Evolutionary conservation across 2,888 invertebrate genomes (phyloP), one percentile per base, ranked within the genome.

Genomic region (Resseliella maxima): DNA sequence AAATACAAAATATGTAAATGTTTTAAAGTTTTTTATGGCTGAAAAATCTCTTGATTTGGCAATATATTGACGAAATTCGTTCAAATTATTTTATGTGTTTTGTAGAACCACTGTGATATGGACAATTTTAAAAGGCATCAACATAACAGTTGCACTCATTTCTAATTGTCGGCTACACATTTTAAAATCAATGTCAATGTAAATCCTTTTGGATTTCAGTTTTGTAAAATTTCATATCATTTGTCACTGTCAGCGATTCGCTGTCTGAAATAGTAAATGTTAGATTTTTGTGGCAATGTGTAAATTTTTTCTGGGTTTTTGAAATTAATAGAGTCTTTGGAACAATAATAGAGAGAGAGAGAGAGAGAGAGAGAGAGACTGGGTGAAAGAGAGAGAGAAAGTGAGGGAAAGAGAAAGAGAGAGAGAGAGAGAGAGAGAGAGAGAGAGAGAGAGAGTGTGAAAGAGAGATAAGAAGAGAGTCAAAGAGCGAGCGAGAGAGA

Each of bases 1-100:
- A 72, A 72, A 72, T 72, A 72, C 72, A 27, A 72, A 72, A 72
- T 72, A 31, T 27, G 72, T 24, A 59, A 12, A 15, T 50, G n/a
- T n/a, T n/a, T n/a, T n/a, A n/a, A n/a, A n/a, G n/a, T n/a, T n/a
- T n/a, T n/a, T n/a, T n/a, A n/a, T n/a, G n/a, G n/a, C n/a, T n/a
- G n/a, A n/a, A n/a, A n/a, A n/a, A 8, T 41, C 41, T 41, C 46
- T 18, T 18, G 18, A 50, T 50, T 50, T 2, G 15, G 18, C 46
- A 2, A 50, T 18, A 50, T 50, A 18, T 18, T 50, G 18, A 18
- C 46, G n/a, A n/a, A n/a, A n/a, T n/a, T n/a, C n/a, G n/a, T n/a
- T n/a, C n/a, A n/a, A n/a, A n/a, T n/a, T n/a, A n/a, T n/a, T n/a
- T n/a, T n/a, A n/a, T n/a, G n/a, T n/a, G n/a, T n/a, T n/a, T n/a